Evolutionary conservation across 1,140 invertebrate species (phyloP).

Genomic region (Bactericera cockerelli): DNA sequence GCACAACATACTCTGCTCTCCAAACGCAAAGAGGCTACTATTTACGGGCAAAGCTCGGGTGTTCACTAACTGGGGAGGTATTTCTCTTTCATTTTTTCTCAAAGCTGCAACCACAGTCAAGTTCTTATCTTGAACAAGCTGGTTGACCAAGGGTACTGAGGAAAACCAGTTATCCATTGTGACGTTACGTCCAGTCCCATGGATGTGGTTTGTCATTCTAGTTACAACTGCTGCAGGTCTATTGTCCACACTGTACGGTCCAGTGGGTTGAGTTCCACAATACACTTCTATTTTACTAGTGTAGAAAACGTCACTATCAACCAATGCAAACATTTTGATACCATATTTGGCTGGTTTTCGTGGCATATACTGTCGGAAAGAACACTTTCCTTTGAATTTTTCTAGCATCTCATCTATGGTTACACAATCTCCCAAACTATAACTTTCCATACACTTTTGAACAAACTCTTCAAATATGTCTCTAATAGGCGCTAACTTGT

Average conservation of each 20-base stretch:
- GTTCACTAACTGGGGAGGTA: conserved; percentile 21
- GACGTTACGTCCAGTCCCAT: conserved; percentile 22
- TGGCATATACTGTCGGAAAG: conserved; percentile 25
- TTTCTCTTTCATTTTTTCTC: conserved; percentile 28
- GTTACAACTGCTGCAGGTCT: conserved; percentile 20
- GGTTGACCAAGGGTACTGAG: conserved; percentile 18
- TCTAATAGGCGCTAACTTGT: conserved; percentile 26
- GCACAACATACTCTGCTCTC: background rate
- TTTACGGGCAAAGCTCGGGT: background rate
- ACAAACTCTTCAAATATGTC: conserved; percentile 27
- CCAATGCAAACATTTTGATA: conserved; percentile 29
- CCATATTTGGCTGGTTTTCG: conserved; percentile 28
- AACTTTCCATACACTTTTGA: conserved; percentile 22
- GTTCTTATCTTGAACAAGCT: conserved; percentile 10
- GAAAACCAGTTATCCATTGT: conserved; percentile 19
- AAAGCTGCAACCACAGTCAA: conserved; percentile 24
- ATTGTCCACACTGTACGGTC: conserved; percentile 26
- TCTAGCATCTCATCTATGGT: conserved; percentile 30
- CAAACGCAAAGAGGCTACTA: background rate
- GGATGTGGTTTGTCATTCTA: conserved; percentile 19
- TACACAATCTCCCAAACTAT: conserved; percentile 22
- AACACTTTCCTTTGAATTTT: conserved; percentile 27
- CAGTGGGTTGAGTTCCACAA: conserved; percentile 26
- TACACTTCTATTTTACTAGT: conserved; percentile 27
- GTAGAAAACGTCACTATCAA: conserved; percentile 26